Conservation (phyloP, 2,113 vertebrate genomes). For the Perca schrenkii region DNA sequence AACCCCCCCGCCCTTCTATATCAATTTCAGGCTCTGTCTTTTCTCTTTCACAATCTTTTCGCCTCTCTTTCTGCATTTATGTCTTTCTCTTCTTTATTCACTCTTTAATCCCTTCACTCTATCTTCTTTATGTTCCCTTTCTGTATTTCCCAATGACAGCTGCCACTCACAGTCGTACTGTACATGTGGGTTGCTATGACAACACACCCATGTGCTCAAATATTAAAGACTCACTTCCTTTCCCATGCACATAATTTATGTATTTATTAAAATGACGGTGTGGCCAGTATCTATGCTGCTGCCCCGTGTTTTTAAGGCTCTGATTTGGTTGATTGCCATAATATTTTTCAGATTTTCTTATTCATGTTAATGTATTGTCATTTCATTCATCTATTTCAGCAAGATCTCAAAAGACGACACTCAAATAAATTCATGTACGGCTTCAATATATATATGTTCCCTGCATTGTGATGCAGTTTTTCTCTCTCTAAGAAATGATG, state of each 20-base stretch:
- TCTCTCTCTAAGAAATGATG: background rate
- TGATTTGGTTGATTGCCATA: too few species aligned
- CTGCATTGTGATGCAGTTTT: background rate
- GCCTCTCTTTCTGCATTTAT: background rate
- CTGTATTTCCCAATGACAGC: constrained; percentile 6
- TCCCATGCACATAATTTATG: background rate
- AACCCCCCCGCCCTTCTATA: background rate
- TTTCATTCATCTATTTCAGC: background rate
- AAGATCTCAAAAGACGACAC: background rate
- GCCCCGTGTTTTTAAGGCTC: background rate
- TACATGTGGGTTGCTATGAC: constrained; percentile 49
- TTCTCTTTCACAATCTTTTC: background rate
- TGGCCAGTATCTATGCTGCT: background rate
- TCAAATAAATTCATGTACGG: background rate
- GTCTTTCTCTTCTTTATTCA: background rate
- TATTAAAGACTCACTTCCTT: constrained; percentile 23
- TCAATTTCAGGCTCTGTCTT: background rate
- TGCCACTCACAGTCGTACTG: constrained; percentile 36
- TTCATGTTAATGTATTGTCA: background rate
- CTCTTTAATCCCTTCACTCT: background rate
- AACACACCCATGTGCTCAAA: constrained; percentile 20
- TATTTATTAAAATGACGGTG: constrained; percentile 9
- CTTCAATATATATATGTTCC: background rate
- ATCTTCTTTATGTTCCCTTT: background rate
- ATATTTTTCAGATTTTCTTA: background rate